Evolutionary conservation across 2,797 vertebrate species (phyloP).

Genomic region (Micrastur ruficollis): DNA sequence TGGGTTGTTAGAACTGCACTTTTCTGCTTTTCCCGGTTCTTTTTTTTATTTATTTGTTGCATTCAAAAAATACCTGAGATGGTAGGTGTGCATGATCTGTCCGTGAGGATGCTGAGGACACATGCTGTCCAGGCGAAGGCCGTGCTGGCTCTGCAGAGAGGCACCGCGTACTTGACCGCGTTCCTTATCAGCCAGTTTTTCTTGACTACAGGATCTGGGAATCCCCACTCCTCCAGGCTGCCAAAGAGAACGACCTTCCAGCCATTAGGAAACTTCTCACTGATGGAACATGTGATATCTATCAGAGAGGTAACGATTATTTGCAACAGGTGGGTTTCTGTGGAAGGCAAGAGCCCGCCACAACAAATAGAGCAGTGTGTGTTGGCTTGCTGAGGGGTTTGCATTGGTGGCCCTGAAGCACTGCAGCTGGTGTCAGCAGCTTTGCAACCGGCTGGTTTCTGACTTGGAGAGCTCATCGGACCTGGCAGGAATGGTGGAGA

Average conservation of each 20-base stretch:
- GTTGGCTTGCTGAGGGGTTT: not conserved
- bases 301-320: constrained; percentile 83
- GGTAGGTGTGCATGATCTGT: not conserved
- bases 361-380: not conserved
- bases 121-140: not conserved
- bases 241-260: constrained; percentile 85
- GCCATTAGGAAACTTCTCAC: constrained; percentile 86
- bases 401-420: not conserved
- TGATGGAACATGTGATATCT: constrained; percentile 84
- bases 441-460: not conserved
- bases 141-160: not conserved
- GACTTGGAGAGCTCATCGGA: not conserved
- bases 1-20: not conserved
- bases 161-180: not conserved
- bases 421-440: not conserved
- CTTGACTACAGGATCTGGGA: constrained; percentile 81
- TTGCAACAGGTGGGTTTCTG: not conserved
- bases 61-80: not conserved
- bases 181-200: not conserved
- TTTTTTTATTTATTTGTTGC: not conserved
- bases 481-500: not conserved
- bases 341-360: not conserved
- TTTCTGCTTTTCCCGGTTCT: rapidly evolving
- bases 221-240: constrained; percentile 88
- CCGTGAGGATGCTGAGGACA: not conserved